Evolutionary conservation across 2,113 vertebrate genomes (phyloP).

Genomic region (Zosterops japonicus): DNA sequence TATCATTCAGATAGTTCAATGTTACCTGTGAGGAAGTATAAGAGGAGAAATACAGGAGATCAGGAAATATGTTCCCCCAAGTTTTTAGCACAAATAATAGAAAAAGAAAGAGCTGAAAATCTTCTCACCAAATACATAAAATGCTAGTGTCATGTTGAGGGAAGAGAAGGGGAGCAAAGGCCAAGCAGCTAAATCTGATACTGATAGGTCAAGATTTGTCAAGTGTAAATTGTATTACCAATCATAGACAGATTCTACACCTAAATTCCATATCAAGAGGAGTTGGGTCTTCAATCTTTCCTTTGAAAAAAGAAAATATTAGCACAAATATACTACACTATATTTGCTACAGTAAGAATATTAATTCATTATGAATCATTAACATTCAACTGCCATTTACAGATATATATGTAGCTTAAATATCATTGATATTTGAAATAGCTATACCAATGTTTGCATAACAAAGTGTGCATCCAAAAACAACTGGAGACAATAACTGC

Average conservation of each 20-base stretch:
- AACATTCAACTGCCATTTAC: not conserved
- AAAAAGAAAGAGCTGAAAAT: not conserved
- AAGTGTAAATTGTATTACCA: not conserved
- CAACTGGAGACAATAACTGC: not conserved
- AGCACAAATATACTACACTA: not conserved
- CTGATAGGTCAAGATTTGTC: not conserved
- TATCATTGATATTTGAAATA: not conserved
- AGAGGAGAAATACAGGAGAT: not conserved
- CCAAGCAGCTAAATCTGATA: not conserved
- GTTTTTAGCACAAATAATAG: not conserved
- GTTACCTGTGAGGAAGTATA: not conserved
- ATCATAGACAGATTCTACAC: not conserved
- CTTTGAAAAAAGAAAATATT: not conserved
- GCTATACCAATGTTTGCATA: not conserved
- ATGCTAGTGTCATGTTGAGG: not conserved
- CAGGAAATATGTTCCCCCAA: not conserved
- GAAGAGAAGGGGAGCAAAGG: not conserved
- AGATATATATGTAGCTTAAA: not conserved
- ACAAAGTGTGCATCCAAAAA: not conserved
- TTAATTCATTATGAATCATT: not conserved
- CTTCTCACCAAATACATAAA: not conserved
- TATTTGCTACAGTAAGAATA: not conserved
- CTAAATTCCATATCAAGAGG: not conserved
- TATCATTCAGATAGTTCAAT: rapidly evolving
- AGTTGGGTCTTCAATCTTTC: not conserved